Evolutionary conservation across 2,888 invertebrate species (phyloP), one percentile per base, ranked within the genome.

Genomic region (Silvanus unidentatus): DNA sequence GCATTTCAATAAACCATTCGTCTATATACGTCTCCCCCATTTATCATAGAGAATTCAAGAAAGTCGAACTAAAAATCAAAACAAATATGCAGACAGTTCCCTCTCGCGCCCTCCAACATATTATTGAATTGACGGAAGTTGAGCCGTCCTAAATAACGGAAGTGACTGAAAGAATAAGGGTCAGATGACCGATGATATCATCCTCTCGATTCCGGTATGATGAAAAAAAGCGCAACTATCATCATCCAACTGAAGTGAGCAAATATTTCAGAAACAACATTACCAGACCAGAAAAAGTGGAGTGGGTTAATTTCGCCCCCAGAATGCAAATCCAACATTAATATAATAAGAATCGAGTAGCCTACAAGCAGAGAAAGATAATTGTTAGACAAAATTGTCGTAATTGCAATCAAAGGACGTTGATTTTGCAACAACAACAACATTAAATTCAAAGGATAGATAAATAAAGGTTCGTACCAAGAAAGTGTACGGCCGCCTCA

Each of bases 1-100:
- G 62, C 64, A 64, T 67, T 69, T 68, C 68, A 68, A 69, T 68
- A 69, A 68, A 69, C 66, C 69, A 68, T 68, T 63, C 66, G 64
- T 65, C 66, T 63, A 55, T 60, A 60, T 63, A 22, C 22, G 22
- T 22, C 22, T 22, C 22, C 59, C 47, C 63, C 64, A 67, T 67
- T 66, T 64, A 65, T 68, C 69, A 69, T 65, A 63, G 56, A 60
- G 41, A 47, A 37, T 55, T 54, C 59, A 53, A 58, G 56, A 59
- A 57, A 60, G 57, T 52, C 57, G 54, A 53, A 58, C 54, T 52
- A 63, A 66, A 69, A 68, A 69, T 68, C 66, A 67, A 65, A 69
- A 69, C 67, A 69, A 69, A 69, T 68, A 69, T 69, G 69, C 69
- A 66, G 63, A 65, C 64, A 63, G 58, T 65, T 65, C 55, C 48